Evolutionary conservation across 35 echinoderm and acorn worm species (phyloP).

Genomic region (Heliocidaris tuberculata): DNA sequence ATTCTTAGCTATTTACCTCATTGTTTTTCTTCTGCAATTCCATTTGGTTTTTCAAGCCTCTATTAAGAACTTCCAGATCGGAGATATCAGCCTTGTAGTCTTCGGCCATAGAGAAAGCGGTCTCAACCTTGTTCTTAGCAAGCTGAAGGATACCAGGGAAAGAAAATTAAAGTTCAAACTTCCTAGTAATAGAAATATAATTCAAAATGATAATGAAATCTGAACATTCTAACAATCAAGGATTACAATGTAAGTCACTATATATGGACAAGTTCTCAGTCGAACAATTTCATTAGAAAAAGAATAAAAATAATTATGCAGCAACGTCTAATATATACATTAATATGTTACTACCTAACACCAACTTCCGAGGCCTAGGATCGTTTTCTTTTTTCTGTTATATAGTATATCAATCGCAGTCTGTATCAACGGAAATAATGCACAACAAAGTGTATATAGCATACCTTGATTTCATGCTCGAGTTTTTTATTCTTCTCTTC

Average conservation of each 20-base stretch:
- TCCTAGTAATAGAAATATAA: neutral
- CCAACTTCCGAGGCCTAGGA: no score
- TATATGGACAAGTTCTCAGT: no score
- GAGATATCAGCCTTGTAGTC: neutral
- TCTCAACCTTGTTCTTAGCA: neutral
- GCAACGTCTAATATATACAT: no score
- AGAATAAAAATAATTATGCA: no score
- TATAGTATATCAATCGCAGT: neutral
- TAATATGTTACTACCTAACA: no score
- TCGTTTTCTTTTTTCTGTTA: no score
- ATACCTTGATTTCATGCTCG: neutral
- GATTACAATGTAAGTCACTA: no score
- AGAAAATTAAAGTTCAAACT: no score
- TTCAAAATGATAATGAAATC: no score
- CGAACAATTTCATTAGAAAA: no score
- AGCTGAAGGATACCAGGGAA: neutral
- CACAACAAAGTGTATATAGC: no score
- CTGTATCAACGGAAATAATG: neutral
- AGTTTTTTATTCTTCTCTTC: neutral
- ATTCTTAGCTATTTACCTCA: neutral
- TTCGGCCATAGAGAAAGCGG: neutral
- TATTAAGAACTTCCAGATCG: neutral
- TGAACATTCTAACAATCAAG: no score
- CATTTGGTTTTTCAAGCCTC: neutral
- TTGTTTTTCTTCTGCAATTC: neutral